Conservation (phyloP, 2,797 vertebrate species). For the Pseudopleuronectes americanus region DNA sequence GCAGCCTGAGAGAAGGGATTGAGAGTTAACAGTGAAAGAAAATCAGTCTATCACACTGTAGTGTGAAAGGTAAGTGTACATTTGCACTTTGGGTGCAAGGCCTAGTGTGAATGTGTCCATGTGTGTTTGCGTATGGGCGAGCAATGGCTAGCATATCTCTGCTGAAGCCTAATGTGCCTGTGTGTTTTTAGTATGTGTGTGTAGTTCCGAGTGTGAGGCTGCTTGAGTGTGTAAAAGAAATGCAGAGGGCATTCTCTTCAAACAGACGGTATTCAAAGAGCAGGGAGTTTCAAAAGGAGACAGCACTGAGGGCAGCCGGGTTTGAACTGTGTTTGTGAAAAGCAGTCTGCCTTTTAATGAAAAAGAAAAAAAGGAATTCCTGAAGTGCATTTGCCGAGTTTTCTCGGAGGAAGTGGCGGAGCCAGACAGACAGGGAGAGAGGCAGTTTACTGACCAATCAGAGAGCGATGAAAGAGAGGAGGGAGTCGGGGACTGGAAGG, state of each 20-base stretch:
- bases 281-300: conserved; percentile 75
- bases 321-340: conserved; percentile 81
- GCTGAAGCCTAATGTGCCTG: conserved; percentile 4
- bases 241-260: conserved; percentile 78
- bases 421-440: conserved; percentile 36
- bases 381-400: conserved; percentile 63
- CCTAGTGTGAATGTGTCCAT: neutral
- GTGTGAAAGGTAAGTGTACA: neutral
- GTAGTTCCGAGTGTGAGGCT: conserved; percentile 29
- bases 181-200: conserved; percentile 15
- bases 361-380: conserved; percentile 57
- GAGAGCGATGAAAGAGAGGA: conserved; percentile 27
- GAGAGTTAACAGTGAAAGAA: conserved; percentile 10
- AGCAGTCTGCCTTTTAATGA: conserved; percentile 51
- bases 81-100: too few relatives aligned
- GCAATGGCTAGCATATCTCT: neutral
- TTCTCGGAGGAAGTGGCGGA: conserved; percentile 39
- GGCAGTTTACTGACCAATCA: conserved; percentile 22
- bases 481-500: conserved; percentile 35
- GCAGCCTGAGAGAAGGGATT: conserved; percentile 9
- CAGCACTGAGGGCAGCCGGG: conserved; percentile 76
- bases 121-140: neutral
- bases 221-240: conserved; percentile 67
- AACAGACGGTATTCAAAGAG: conserved; percentile 78
- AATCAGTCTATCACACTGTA: neutral